phyloP scores from a whole-genome alignment of 2,113 vertebrate genomes.

The Sus scrofa region DNA sequence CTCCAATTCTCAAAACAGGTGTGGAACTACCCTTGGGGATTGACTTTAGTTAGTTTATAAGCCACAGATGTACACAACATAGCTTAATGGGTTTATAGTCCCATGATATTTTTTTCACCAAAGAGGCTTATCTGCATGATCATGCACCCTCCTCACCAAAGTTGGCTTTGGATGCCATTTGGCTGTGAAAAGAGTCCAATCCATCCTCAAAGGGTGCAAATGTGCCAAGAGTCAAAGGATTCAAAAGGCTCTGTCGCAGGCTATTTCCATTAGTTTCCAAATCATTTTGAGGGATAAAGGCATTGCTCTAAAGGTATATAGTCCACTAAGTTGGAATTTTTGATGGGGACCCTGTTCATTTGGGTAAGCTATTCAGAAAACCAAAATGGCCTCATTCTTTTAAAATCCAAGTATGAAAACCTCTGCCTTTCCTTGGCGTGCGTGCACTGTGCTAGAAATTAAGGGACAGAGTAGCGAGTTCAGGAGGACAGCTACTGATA shows the following conservation, averaged over 20 bases:
- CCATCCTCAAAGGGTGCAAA: slow-evolving; percentile 24
- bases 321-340: not conserved
- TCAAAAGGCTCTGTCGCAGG: not conserved
- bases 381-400: not conserved
- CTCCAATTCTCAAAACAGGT: not conserved
- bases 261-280: slow-evolving; percentile 32
- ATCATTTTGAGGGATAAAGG: not conserved
- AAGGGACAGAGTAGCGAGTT: not conserved
- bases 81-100: not conserved
- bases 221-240: not conserved
- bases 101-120: not conserved
- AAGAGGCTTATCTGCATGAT: not conserved
- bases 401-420: not conserved
- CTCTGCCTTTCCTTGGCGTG: not conserved
- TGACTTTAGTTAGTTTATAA: not conserved
- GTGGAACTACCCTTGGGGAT: not conserved
- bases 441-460: not conserved
- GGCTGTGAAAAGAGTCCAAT: not conserved
- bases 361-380: slow-evolving; percentile 8
- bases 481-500: not conserved
- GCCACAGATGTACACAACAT: not conserved
- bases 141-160: not conserved
- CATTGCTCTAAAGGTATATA: not conserved
- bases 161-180: not conserved
- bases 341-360: not conserved